These are phyloP conservation scores for Tribolium madens DNA, from an alignment of 1,140 invertebrate species.

Conservation along the genomic window DNA sequence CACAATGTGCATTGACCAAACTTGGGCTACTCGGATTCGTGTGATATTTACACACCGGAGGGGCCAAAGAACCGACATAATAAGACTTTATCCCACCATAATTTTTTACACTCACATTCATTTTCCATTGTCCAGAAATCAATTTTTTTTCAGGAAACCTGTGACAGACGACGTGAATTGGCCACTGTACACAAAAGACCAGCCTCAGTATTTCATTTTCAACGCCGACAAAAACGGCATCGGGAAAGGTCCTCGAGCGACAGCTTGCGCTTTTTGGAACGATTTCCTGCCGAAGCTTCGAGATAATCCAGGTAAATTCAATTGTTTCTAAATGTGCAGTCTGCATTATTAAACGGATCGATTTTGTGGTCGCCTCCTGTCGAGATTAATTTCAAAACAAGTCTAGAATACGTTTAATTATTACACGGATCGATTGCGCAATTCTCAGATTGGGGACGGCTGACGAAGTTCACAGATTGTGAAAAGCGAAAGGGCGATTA, in stretches of 20 bases:
- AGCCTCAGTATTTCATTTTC: conserved; percentile 90
- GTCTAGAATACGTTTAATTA: background rate
- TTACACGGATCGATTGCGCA: background rate
- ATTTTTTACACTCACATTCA: no score
- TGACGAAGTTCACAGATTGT: background rate
- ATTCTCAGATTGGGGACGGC: background rate
- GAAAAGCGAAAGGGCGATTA: conserved; percentile 13
- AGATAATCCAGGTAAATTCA: conserved; percentile 74
- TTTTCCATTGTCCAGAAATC: background rate
- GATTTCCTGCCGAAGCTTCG: conserved; percentile 89
- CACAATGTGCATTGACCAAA: conserved; percentile 44
- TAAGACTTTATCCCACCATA: no score
- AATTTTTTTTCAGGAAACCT: conserved; percentile 78
- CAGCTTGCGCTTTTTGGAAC: conserved; percentile 96
- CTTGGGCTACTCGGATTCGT: background rate
- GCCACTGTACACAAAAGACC: conserved; percentile 87
- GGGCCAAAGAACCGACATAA: no score
- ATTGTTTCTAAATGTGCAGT: background rate
- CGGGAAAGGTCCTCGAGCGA: conserved; percentile 84
- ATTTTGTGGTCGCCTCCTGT: background rate
- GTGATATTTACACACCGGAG: background rate
- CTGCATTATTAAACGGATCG: background rate
- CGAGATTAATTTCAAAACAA: background rate
- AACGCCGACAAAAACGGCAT: conserved; percentile 80
- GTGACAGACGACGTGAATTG: conserved; percentile 84